Conservation (phyloP, 2,888 invertebrate species). For the Drosophila antonietae region DNA sequence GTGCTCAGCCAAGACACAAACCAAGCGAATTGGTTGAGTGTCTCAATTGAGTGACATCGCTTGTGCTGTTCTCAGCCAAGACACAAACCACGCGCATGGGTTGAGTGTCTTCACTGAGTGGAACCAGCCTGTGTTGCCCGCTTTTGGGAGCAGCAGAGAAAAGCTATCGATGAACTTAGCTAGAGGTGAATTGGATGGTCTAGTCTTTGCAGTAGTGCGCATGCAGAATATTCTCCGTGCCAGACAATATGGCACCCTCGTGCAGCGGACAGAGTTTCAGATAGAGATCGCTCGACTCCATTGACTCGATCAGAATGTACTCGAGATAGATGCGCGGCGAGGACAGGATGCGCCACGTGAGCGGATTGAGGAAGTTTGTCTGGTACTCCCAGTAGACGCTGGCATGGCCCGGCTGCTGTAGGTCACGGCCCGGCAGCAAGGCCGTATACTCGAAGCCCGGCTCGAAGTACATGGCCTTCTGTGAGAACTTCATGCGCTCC, state of each 20-base stretch:
- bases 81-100: slow-evolving; percentile 1
- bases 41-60: not conserved
- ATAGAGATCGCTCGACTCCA: slow-evolving; percentile 87
- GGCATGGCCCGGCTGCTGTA: slow-evolving; percentile 88
- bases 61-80: not conserved
- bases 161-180: slow-evolving; percentile 32
- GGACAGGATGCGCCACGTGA: slow-evolving; percentile 92
- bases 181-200: not conserved
- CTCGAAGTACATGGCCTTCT: slow-evolving; percentile 86
- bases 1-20: slow-evolving; percentile 7
- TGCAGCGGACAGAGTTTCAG: slow-evolving; percentile 88
- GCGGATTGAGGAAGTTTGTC: slow-evolving; percentile 91
- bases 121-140: slow-evolving; percentile 15
- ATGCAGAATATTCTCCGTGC: slow-evolving; percentile 84
- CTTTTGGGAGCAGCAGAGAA: slow-evolving; percentile 32
- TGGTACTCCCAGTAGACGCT: slow-evolving; percentile 92
- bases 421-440: slow-evolving; percentile 88
- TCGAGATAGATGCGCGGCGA: slow-evolving; percentile 91
- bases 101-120: slow-evolving; percentile 12
- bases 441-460: slow-evolving; percentile 89
- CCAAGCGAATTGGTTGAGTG: not conserved
- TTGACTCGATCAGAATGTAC: slow-evolving; percentile 89
- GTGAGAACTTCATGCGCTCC: slow-evolving; percentile 87
- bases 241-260: slow-evolving; percentile 88
- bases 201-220: slow-evolving; percentile 76